These are phyloP conservation scores for Blastomussa wellsi DNA, from an alignment of 92 coral and sea anemone genomes.

Conservation along the genomic window DNA sequence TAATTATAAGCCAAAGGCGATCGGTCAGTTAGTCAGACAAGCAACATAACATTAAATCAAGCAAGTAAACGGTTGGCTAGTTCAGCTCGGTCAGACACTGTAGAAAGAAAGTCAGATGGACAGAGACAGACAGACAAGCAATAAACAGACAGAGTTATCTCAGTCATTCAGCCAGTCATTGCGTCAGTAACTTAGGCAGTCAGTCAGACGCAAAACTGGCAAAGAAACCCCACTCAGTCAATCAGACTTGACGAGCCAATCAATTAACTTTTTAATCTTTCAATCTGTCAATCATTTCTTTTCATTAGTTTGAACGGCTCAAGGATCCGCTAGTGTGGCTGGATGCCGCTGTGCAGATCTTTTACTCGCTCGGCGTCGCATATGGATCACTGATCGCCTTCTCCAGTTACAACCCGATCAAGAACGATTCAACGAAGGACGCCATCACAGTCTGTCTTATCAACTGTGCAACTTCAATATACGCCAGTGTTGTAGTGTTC, in stretches of 20 bases:
- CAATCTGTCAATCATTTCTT: not conserved
- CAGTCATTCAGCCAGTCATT: not conserved
- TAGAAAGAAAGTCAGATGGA: not conserved
- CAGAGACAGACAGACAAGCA: not conserved
- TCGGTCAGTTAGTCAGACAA: too few species aligned
- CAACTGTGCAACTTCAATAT: constrained; percentile 95
- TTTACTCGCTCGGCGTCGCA: constrained; percentile 97
- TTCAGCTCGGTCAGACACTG: not conserved
- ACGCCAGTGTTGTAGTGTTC: constrained; percentile 98
- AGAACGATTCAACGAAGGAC: constrained; percentile 95
- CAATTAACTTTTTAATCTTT: not conserved
- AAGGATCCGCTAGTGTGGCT: constrained; percentile 94
- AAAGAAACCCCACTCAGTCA: constrained; percentile 1
- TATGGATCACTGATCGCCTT: constrained; percentile 97
- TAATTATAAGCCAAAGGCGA: too few species aligned
- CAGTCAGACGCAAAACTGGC: not conserved
- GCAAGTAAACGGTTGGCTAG: too few species aligned
- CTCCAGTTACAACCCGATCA: constrained; percentile 96
- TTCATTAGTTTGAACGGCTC: constrained; percentile 80
- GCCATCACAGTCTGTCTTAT: constrained; percentile 95
- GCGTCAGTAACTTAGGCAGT: not conserved
- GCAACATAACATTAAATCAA: too few species aligned
- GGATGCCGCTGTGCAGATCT: constrained; percentile 96
- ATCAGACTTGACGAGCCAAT: not conserved
- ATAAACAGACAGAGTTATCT: not conserved